phyloP scores from a whole-genome alignment of 2,888 invertebrate species.

The Leptopterna dolabrata region DNA sequence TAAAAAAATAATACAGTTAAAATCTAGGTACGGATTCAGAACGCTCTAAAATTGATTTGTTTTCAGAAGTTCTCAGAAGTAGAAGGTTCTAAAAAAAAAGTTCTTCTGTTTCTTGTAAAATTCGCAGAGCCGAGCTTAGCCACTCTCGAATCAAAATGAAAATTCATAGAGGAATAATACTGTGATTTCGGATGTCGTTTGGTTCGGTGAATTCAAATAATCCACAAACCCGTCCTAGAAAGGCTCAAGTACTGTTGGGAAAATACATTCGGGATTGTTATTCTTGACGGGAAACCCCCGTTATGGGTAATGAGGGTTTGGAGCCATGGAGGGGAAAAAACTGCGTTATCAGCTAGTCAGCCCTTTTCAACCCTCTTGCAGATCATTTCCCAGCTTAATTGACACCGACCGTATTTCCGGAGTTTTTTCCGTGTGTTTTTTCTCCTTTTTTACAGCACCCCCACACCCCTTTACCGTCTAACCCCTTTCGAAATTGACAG shows the following conservation, averaged over 20 bases:
- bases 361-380: neutral
- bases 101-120: too few relatives aligned
- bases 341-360: constrained; percentile 31
- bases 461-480: neutral
- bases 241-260: neutral
- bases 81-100: too few relatives aligned
- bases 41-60: too few relatives aligned
- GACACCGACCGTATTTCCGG: constrained; percentile 3
- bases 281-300: neutral
- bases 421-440: neutral
- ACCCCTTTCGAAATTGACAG: constrained; percentile 11
- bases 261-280: constrained; percentile 11
- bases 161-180: too few relatives aligned
- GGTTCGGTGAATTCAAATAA: neutral
- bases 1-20: too few relatives aligned
- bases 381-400: constrained; percentile 30
- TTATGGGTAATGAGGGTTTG: constrained; percentile 17
- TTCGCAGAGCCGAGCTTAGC: too few relatives aligned
- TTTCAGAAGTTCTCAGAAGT: too few relatives aligned
- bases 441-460: neutral
- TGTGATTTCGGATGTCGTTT: too few relatives aligned
- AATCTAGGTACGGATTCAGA: too few relatives aligned
- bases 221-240: neutral
- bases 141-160: too few relatives aligned
- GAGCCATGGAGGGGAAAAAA: neutral